Conservation (phyloP, 35 echinoderm and acorn worm genomes). For the Anneissia japonica region DNA sequence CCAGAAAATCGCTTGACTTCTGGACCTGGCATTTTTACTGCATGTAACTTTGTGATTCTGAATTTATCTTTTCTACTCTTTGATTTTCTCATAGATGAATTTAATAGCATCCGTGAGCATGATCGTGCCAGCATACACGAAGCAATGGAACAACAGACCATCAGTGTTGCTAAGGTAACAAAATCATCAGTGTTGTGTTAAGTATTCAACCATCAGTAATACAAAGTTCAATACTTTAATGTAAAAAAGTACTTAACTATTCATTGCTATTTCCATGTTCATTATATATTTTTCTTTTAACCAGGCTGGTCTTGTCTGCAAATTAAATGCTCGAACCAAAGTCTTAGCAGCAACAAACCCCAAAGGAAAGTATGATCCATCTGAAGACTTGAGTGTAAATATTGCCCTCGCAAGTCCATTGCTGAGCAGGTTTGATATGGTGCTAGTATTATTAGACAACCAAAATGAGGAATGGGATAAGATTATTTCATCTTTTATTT, state of each 20-base stretch:
- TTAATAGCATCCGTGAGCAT: constrained; percentile 89
- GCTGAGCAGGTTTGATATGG: constrained; percentile 80
- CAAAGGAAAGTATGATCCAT: constrained; percentile 90
- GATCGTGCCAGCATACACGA: constrained; percentile 94
- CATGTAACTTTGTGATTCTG: no score
- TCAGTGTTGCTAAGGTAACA: constrained; percentile 89
- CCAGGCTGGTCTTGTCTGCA: constrained; percentile 92
- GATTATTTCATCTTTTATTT: constrained; percentile 85
- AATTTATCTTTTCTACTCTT: no score
- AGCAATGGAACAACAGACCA: constrained; percentile 97
- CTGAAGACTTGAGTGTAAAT: constrained; percentile 82
- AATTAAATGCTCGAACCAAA: constrained; percentile 76
- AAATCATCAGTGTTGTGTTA: no score
- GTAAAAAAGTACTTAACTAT: no score
- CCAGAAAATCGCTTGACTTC: no score
- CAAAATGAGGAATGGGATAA: constrained; percentile 93
- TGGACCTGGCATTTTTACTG: no score
- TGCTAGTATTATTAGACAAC: constrained; percentile 82
- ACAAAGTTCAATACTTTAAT: no score
- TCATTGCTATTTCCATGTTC: no score
- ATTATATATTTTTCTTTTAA: not conserved
- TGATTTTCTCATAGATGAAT: constrained; percentile 63
- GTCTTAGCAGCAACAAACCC: constrained; percentile 93
- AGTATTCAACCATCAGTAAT: no score
- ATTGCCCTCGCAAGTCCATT: constrained; percentile 89